Evolutionary conservation across 2,113 vertebrate species (phyloP).

Genomic region (Corynorhinus townsendii): DNA sequence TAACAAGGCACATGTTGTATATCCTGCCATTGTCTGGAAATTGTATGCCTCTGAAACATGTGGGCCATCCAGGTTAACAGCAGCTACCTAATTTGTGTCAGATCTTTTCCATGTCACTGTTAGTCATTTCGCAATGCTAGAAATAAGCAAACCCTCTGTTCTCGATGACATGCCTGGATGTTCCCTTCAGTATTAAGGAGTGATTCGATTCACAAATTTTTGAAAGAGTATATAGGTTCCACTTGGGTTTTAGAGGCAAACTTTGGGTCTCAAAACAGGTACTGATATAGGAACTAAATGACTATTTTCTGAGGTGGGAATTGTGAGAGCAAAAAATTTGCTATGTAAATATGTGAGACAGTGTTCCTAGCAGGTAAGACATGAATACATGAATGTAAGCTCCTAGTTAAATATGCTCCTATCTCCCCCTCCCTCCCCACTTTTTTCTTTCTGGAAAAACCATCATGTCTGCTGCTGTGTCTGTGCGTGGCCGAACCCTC

Average conservation of each 20-base stretch:
- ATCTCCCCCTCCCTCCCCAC: background rate
- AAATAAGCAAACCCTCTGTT: slow-evolving; percentile 1
- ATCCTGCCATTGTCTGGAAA: background rate
- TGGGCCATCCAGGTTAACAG: slow-evolving; percentile 46
- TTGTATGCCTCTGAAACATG: background rate
- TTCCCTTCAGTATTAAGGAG: background rate
- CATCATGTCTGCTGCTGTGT: background rate
- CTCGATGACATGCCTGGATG: background rate
- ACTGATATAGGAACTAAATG: background rate
- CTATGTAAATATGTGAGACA: background rate
- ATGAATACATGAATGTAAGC: background rate
- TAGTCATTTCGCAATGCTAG: slow-evolving; percentile 42
- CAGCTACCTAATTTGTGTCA: slow-evolving; percentile 26
- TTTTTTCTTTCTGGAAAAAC: background rate
- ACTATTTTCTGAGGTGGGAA: background rate
- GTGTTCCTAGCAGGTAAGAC: background rate
- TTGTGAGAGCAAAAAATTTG: background rate
- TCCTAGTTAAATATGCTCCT: background rate
- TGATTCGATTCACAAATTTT: background rate
- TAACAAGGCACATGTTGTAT: background rate
- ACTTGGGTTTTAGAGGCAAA: background rate
- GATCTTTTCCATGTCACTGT: slow-evolving; percentile 51
- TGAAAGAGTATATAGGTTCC: background rate
- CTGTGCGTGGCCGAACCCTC: background rate
- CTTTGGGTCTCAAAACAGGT: background rate